Evolutionary conservation across 2,113 vertebrate species (phyloP).

Genomic region (Sinocyclocheilus maitianheensis): DNA sequence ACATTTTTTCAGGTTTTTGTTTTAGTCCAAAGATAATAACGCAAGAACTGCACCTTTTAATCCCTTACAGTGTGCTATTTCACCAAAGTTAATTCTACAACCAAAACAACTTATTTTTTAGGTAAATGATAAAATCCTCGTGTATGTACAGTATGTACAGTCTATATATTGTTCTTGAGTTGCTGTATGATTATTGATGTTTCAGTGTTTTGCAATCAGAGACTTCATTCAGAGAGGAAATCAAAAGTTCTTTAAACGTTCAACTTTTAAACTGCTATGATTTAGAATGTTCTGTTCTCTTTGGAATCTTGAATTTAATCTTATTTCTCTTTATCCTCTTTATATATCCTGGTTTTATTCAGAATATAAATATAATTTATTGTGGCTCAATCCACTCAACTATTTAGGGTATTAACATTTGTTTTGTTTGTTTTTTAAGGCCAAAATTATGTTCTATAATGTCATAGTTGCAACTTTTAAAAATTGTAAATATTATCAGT

Average conservation of each 20-base stretch:
- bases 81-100: no score
- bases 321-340: neutral
- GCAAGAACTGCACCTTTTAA: no score
- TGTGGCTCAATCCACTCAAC: no score
- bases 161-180: neutral
- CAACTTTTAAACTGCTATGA: neutral
- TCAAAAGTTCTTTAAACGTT: neutral
- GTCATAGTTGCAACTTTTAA: neutral
- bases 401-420: no score
- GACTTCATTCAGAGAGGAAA: neutral
- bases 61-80: no score
- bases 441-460: neutral
- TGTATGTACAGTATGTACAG: no score
- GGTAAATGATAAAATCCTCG: no score
- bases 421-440: no score
- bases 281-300: neutral
- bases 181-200: neutral
- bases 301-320: neutral
- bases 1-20: no score
- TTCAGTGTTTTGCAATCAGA: neutral
- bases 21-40: no score
- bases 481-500: no score
- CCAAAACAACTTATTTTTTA: no score
- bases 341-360: neutral
- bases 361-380: neutral